Base-by-base conservation (phyloP, 2,797 vertebrate species). In the Onychomys torridus region DNA sequence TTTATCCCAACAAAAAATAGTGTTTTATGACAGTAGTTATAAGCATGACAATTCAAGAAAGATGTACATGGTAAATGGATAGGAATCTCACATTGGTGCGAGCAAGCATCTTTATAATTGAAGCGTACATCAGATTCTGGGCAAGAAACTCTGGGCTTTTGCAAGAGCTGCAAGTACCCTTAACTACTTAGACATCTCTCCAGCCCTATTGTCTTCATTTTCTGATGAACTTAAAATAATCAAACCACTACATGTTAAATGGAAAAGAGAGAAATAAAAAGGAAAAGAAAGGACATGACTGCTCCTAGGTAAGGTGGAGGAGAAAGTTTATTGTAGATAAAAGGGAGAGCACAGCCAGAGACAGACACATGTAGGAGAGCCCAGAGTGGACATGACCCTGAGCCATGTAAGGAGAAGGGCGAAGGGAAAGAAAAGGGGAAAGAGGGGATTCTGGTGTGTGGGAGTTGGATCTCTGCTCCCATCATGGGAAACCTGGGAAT, bases 1-100 rank as follows among this genome's bases (percentile, higher is more conserved):
- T 40, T 92, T 84, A 34, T 43, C 40, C 25, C n/a, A 93, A 94
- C 73, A 59, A 94, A 92, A 65, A 10, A 82, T 71, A 43, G 71
- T 29, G 11, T 5, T 4, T 87, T 65, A 79, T 6, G 69, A 12
- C 25, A 71, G 5, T 71, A 43, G 14, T 55, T 40, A 4, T 16
- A 93, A 43, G 93, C 49, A 61, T 12, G 5, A 94, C 25, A 89
- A 95, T 52, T 81, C 40, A 83, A 67, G 12, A 55, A 92, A 67
- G 82, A 67, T 61, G 23, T 46, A 84, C 21, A 27, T 49, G 14
- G 6, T 52, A 91, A 82, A 43, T 84, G 19, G 9, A 93, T 5
- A 93, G 16, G 13, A 57, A 91, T 46, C 21, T 63, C 32, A 67
- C 11, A 93, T 78, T 91, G 89, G 65, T 83, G 1, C 3, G 87